Evolutionary conservation across 2,113 vertebrate species (phyloP).

Genomic region (Syngnathus scovelli): DNA sequence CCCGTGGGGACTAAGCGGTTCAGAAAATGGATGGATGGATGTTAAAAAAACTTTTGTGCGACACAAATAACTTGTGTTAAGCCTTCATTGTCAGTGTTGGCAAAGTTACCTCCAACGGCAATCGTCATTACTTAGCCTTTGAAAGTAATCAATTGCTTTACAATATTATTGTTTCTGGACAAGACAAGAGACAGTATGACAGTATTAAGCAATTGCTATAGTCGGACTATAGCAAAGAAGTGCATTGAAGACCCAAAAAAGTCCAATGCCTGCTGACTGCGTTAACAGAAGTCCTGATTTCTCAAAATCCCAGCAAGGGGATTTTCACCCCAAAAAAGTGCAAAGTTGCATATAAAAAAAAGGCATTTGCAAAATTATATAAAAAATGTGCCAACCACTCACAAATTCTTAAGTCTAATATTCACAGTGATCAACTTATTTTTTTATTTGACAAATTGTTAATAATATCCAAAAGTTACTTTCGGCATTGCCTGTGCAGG

Average conservation of each 20-base stretch:
- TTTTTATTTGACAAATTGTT: too few relatives aligned
- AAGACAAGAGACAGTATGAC: background rate
- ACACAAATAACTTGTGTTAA: background rate
- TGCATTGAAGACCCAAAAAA: background rate
- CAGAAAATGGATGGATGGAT: too few relatives aligned
- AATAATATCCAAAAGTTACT: too few relatives aligned
- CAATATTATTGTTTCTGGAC: too few relatives aligned
- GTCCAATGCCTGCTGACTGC: too few relatives aligned
- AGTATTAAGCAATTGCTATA: background rate
- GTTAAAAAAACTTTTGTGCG: background rate
- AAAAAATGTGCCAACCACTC: background rate
- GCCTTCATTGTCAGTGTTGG: background rate
- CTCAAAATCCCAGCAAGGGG: too few relatives aligned
- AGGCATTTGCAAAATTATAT: background rate
- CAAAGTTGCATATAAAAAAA: background rate
- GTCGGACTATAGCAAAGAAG: background rate
- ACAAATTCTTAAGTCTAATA: too few relatives aligned
- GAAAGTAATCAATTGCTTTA: too few relatives aligned
- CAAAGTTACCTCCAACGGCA: background rate
- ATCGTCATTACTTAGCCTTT: background rate
- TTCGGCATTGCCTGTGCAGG: too few relatives aligned
- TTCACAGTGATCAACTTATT: too few relatives aligned
- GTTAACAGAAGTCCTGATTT: background rate
- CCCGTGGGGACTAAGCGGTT: too few relatives aligned
- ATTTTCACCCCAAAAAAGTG: background rate